Conservation (phyloP, 2,797 vertebrate species). For the Delichon dasypus region DNA sequence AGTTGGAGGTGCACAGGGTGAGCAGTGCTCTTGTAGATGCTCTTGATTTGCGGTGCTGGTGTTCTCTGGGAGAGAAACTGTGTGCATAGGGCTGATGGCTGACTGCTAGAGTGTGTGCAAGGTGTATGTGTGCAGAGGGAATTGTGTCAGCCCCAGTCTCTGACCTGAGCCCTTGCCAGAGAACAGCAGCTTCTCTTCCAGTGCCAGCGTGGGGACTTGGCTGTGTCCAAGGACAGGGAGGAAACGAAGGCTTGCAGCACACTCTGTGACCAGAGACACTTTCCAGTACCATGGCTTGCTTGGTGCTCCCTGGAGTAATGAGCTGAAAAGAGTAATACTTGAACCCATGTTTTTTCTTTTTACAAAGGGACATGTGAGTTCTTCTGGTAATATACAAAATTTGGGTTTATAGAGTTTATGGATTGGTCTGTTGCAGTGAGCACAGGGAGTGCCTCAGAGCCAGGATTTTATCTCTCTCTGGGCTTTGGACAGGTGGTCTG, state of each 20-base stretch:
- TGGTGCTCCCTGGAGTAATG: neutral
- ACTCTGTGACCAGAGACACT: neutral
- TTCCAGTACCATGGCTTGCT: neutral
- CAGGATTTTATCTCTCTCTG: neutral
- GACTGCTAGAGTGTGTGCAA: neutral
- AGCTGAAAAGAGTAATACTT: neutral
- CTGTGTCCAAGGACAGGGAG: neutral
- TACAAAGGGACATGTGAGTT: neutral
- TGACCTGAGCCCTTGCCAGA: neutral
- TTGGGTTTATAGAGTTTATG: neutral
- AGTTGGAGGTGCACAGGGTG: neutral
- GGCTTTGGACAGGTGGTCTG: neutral
- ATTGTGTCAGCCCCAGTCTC: neutral
- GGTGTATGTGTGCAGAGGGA: neutral
- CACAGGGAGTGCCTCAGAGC: neutral
- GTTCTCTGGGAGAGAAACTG: accelerated
- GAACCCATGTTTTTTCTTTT: neutral
- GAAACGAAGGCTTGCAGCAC: neutral
- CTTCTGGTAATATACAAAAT: neutral
- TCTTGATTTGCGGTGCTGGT: neutral
- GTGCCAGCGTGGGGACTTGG: accelerated
- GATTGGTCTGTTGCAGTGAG: neutral
- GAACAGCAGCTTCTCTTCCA: neutral
- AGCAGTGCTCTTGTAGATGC: neutral
- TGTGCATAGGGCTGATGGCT: neutral